These are phyloP conservation scores for Pandemis heparana DNA, from an alignment of 2,888 invertebrate genomes.

Conservation along the genomic window DNA sequence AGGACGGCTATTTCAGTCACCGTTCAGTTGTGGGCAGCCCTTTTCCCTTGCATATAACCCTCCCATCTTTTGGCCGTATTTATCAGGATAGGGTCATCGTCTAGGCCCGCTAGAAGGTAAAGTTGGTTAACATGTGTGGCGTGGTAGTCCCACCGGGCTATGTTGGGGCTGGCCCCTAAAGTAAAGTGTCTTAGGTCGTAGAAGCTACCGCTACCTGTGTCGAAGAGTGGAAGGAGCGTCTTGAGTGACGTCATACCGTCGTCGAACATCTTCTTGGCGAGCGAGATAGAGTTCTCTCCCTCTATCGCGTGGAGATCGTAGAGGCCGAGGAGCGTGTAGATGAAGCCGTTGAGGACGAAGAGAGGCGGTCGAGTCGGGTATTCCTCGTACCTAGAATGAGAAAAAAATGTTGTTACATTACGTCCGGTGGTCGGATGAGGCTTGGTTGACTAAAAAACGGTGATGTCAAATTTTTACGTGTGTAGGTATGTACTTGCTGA, in stretches of 20 bases:
- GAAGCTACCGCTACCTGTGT: slow-evolving; percentile 97
- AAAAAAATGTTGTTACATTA: not conserved
- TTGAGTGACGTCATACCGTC: slow-evolving; percentile 95
- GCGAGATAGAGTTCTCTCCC: slow-evolving; percentile 88
- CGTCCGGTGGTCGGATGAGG: too few relatives aligned
- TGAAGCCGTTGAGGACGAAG: slow-evolving; percentile 99
- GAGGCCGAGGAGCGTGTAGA: slow-evolving; percentile 97
- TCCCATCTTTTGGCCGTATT: slow-evolving; percentile 97
- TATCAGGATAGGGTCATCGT: slow-evolving; percentile 92
- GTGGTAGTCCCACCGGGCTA: slow-evolving; percentile 99
- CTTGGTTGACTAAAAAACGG: too few relatives aligned
- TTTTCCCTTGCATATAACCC: slow-evolving; percentile 97
- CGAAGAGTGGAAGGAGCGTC: slow-evolving; percentile 94
- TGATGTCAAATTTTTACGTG: too few relatives aligned
- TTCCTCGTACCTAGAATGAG: slow-evolving; percentile 93
- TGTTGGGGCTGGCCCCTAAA: slow-evolving; percentile 94
- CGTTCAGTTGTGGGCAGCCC: slow-evolving; percentile 96
- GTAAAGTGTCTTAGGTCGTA: slow-evolving; percentile 98
- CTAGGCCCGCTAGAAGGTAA: slow-evolving; percentile 94
- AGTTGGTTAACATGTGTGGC: slow-evolving; percentile 99
- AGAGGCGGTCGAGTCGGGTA: slow-evolving; percentile 98
- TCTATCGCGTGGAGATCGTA: slow-evolving; percentile 96
- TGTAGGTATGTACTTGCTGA: too few relatives aligned
- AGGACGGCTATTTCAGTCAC: not conserved
- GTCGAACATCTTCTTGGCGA: slow-evolving; percentile 91